Conservation (phyloP, 1,140 invertebrate genomes). For the Zaprionus ghesquierei region DNA sequence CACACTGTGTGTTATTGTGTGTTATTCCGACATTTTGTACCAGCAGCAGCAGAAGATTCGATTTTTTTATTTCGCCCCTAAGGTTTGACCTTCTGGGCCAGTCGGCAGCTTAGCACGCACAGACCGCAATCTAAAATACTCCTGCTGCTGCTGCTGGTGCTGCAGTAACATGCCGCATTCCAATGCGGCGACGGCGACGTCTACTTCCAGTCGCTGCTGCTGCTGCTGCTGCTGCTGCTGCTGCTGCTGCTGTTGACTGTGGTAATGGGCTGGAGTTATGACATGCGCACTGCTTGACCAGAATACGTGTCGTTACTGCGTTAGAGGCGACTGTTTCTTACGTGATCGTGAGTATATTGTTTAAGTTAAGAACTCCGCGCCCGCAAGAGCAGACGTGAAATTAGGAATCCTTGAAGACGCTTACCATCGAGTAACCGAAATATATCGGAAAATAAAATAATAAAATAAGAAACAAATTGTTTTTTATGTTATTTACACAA, state of each 20-base stretch:
- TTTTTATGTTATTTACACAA: no score
- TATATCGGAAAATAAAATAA: no score
- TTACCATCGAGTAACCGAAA: no score
- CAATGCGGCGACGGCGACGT: constrained; percentile 32
- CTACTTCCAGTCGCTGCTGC: constrained; percentile 21
- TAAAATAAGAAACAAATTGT: no score
- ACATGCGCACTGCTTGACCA: constrained; percentile 52
- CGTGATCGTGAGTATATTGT: background rate
- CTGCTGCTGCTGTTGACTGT: constrained; percentile 22
- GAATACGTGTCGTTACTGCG: background rate
- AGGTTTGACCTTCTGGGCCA: constrained; percentile 41
- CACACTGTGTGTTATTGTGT: background rate
- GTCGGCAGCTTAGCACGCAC: background rate
- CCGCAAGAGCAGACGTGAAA: no score
- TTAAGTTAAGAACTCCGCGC: no score
- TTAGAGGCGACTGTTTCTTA: background rate
- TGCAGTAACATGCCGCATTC: constrained; percentile 58
- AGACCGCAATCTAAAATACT: constrained; percentile 12
- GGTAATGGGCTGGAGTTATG: constrained; percentile 14
- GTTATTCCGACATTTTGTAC: constrained; percentile 4
- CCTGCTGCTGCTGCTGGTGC: constrained; percentile 31
- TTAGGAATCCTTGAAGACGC: no score
- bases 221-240: constrained; percentile 22
- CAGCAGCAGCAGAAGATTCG: constrained; percentile 15
- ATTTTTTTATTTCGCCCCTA: constrained; percentile 29